A percentile compares a stretch with the other conserved stretches of the same genome.
Conservation (phyloP, 1,140 invertebrate genomes). For the Paraescarpia echinospica region DNA sequence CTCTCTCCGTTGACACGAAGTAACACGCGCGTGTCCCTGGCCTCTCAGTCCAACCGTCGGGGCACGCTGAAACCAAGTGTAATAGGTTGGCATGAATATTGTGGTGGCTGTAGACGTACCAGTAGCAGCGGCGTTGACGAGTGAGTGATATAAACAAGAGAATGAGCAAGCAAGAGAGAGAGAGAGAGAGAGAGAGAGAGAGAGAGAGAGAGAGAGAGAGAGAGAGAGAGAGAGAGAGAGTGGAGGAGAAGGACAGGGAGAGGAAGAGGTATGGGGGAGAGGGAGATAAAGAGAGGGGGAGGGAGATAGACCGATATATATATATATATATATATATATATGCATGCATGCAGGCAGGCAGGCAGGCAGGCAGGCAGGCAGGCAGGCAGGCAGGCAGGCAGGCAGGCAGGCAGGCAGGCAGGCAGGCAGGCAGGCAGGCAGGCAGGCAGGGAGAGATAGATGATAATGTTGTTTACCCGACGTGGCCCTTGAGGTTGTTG, state of each 20-base stretch:
- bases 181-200: too few relatives aligned
- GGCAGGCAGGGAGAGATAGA: background rate
- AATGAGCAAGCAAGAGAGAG: background rate
- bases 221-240: background rate
- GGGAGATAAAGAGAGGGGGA: background rate
- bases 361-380: too few relatives aligned
- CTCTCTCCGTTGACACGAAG: background rate
- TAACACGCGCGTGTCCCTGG: background rate
- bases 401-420: background rate
- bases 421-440: too few relatives aligned
- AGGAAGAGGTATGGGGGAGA: background rate
- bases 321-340: too few relatives aligned
- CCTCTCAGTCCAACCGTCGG: background rate
- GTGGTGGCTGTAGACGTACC: background rate
- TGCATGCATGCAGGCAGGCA: background rate
- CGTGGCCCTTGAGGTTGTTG: background rate
- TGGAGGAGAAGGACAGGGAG: background rate
- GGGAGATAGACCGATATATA: too few relatives aligned
- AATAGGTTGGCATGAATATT: background rate
- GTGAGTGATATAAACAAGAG: background rate
- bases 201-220: background rate
- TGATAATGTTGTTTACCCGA: background rate
- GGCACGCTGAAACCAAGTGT: background rate
- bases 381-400: background rate
- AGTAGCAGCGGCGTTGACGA: background rate